phyloP scores from a whole-genome alignment of 2,113 vertebrate genomes.

The Riparia riparia region DNA sequence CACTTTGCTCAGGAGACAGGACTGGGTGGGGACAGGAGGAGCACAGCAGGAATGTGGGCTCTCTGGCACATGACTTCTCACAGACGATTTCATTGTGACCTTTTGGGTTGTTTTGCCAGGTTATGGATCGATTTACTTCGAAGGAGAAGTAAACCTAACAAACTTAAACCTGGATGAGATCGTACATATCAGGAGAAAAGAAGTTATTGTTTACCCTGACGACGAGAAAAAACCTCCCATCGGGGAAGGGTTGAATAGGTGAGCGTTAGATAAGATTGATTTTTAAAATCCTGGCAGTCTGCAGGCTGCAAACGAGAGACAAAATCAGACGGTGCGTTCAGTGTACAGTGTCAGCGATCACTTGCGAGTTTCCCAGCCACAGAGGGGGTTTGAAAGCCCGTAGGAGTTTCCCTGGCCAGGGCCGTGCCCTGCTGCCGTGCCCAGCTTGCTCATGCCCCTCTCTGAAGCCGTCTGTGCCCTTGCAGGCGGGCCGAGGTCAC shows the following conservation, averaged over 20 bases:
- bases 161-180: slow-evolving; percentile 92
- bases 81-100: neutral
- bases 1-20: rapidly evolving
- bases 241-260: slow-evolving; percentile 94
- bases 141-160: slow-evolving; percentile 87
- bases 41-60: rapidly evolving
- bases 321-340: rapidly evolving
- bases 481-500: slow-evolving; percentile 89
- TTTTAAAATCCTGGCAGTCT: neutral
- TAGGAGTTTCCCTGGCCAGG: rapidly evolving
- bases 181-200: slow-evolving; percentile 93
- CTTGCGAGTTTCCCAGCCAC: rapidly evolving
- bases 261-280: neutral
- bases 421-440: neutral
- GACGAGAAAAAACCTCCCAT: slow-evolving; percentile 88
- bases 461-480: rapidly evolving
- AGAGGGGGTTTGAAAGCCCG: rapidly evolving
- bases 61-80: rapidly evolving
- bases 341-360: rapidly evolving
- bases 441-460: neutral
- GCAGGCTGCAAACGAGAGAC: neutral
- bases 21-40: neutral
- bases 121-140: slow-evolving; percentile 93
- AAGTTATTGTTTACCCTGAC: slow-evolving; percentile 94
- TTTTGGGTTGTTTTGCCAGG: slow-evolving; percentile 72